Conservation (phyloP, 2,797 vertebrate species). For the Champsocephalus esox region DNA sequence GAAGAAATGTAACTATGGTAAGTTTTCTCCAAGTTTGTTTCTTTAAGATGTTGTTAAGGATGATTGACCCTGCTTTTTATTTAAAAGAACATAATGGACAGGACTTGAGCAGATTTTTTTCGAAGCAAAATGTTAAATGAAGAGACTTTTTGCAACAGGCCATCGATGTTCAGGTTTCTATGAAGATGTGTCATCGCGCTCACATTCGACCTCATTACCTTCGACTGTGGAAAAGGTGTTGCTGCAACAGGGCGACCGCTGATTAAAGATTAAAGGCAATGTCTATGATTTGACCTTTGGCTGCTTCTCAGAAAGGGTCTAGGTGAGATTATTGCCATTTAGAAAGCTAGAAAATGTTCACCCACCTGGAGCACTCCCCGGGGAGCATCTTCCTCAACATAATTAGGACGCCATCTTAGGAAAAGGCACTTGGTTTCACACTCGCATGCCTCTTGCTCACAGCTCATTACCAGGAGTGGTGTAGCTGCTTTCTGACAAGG, state of each 20-base stretch:
- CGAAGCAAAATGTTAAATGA: no score
- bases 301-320: constrained; percentile 2
- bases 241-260: not conserved
- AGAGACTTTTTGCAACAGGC: no score
- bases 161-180: not conserved
- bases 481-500: constrained; percentile 1
- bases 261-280: constrained; percentile 46
- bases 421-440: constrained; percentile 46
- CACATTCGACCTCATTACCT: constrained; percentile 12
- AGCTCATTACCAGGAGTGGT: constrained; percentile 10
- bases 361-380: constrained; percentile 27
- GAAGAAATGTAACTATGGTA: no score
- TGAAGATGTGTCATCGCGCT: constrained; percentile 7
- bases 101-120: no score
- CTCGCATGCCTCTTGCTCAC: constrained; percentile 20
- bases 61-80: no score
- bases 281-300: constrained; percentile 27
- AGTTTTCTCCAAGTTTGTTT: no score
- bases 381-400: constrained; percentile 44
- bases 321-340: constrained; percentile 35
- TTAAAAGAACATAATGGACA: no score
- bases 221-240: constrained; percentile 12
- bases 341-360: constrained; percentile 33
- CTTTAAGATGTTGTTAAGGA: no score
- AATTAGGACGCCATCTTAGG: constrained; percentile 57